Percentiles rank a stretch among this genome's conserved stretches.
phyloP scores from a whole-genome alignment of 1,140 invertebrate species.

The Drusus annulatus region DNA sequence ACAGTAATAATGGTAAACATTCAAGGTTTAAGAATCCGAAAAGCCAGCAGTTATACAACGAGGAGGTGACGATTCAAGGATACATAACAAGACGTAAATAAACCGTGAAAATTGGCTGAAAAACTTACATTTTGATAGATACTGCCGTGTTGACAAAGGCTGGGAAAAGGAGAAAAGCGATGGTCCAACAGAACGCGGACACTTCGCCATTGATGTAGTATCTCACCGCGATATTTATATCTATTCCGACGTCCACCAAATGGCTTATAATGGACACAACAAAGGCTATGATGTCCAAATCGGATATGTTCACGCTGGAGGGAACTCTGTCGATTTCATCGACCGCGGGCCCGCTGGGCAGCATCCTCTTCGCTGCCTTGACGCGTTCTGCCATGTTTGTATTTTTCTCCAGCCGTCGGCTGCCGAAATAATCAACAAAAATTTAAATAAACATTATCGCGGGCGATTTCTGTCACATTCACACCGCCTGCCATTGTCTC shows the following conservation, averaged over 20 bases:
- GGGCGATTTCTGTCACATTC: too few species aligned
- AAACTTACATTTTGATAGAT: conserved; percentile 76
- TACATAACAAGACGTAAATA: conserved; percentile 1
- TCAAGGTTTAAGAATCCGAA: too few species aligned
- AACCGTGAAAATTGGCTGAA: conserved; percentile 1
- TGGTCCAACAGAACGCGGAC: conserved; percentile 74
- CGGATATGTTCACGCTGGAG: conserved; percentile 63
- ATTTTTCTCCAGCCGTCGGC: neutral
- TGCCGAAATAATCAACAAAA: neutral
- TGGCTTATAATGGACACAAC: conserved; percentile 75
- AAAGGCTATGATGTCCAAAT: conserved; percentile 67
- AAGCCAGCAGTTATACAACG: too few species aligned
- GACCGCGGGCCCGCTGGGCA: conserved; percentile 56
- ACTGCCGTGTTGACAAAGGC: conserved; percentile 77
- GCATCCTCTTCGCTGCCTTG: conserved; percentile 51
- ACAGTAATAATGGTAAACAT: too few species aligned
- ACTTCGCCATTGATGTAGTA: conserved; percentile 69
- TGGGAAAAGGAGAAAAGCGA: conserved; percentile 76
- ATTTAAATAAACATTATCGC: neutral
- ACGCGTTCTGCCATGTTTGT: conserved; percentile 45
- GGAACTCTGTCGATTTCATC: conserved; percentile 68
- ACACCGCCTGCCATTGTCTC: too few species aligned
- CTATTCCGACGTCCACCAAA: conserved; percentile 76
- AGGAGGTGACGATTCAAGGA: too few species aligned
- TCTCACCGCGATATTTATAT: conserved; percentile 76